Conservation (phyloP, 2,113 vertebrate genomes). For the Paramisgurnus dabryanus region DNA sequence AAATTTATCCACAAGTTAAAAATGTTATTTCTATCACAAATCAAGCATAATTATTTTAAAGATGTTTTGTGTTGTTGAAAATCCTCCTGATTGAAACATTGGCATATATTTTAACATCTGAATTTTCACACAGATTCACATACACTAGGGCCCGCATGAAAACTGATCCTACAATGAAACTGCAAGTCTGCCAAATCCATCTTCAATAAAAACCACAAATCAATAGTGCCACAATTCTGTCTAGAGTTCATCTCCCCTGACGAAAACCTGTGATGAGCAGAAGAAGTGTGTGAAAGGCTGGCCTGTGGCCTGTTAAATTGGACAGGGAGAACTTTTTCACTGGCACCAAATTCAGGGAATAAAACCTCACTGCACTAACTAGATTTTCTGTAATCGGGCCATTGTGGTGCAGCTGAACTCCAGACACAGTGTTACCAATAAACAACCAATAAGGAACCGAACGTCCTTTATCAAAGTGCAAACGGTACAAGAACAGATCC, state of each 20-base stretch:
- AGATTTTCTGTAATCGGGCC: slow-evolving; percentile 50
- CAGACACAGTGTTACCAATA: no score
- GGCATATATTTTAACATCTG: neutral
- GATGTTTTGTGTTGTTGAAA: no score
- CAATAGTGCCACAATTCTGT: neutral
- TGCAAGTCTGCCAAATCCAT: slow-evolving; percentile 1
- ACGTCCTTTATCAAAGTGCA: neutral
- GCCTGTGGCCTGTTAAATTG: slow-evolving; percentile 62
- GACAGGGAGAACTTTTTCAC: slow-evolving; percentile 52
- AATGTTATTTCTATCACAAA: no score
- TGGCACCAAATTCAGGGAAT: slow-evolving; percentile 60
- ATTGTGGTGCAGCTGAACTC: neutral
- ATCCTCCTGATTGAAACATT: no score
- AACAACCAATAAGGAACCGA: neutral
- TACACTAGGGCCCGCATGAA: no score
- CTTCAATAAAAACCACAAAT: neutral
- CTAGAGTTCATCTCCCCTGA: neutral
- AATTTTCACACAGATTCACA: neutral
- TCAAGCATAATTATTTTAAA: no score
- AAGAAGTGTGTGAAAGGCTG: slow-evolving; percentile 43
- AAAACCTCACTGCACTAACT: slow-evolving; percentile 47
- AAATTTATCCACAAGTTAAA: no score
- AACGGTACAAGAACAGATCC: neutral
- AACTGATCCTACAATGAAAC: neutral
- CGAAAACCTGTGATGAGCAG: neutral